Conservation (phyloP, 2,888 invertebrate genomes). For the Epirrhoe tristata region DNA sequence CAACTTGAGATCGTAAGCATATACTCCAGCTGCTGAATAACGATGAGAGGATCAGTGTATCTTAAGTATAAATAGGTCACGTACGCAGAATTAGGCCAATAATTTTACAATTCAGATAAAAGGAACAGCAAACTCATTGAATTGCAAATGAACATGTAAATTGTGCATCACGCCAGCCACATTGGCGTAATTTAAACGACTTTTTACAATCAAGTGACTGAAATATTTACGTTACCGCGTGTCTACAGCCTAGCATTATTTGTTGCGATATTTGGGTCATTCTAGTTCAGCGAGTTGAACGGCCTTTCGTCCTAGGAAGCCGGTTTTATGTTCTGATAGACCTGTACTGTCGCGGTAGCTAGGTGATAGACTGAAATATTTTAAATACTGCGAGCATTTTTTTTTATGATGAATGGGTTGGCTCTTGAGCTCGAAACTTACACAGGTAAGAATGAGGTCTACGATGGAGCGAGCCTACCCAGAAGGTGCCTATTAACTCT, state of each 20-base stretch:
- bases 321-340: slow-evolving; percentile 56
- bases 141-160: slow-evolving; percentile 24
- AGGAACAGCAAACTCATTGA: slow-evolving; percentile 18
- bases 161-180: slow-evolving; percentile 22
- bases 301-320: slow-evolving; percentile 70
- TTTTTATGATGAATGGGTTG: too few species aligned
- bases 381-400: too few species aligned
- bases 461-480: too few species aligned
- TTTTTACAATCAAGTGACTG: slow-evolving; percentile 30
- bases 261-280: slow-evolving; percentile 76
- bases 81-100: slow-evolving; percentile 24
- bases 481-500: too few species aligned
- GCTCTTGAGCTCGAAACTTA: too few species aligned
- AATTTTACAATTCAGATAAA: slow-evolving; percentile 17
- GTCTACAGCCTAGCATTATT: slow-evolving; percentile 52
- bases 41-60: slow-evolving; percentile 19
- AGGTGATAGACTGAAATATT: slow-evolving; percentile 19
- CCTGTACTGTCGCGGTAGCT: slow-evolving; percentile 39
- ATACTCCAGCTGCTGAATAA: slow-evolving; percentile 22
- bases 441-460: too few species aligned
- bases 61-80: slow-evolving; percentile 28
- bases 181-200: slow-evolving; percentile 21
- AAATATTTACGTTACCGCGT: slow-evolving; percentile 31
- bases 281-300: slow-evolving; percentile 74
- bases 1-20: not conserved